Evolutionary conservation across 2,113 vertebrate species (phyloP), one percentile per base, ranked within the genome.

Genomic region (Hippocampus abdominalis): DNA sequence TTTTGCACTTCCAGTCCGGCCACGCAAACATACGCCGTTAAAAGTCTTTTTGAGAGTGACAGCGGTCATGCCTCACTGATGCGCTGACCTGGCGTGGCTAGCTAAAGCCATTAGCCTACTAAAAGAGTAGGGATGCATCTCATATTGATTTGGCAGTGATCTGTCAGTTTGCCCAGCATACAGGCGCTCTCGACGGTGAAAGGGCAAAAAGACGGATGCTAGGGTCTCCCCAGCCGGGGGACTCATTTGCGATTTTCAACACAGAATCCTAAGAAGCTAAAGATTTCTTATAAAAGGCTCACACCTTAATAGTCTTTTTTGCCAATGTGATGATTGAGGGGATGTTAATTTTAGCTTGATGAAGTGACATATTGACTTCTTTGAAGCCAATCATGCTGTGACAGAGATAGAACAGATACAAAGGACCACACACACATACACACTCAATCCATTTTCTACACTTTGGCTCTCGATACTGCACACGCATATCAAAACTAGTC

Each of bases 71-170:
- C 51, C 51, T 73, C 59, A 15, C 68, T 73, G 51, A 77, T 73
- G 18, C 73, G 78, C 85, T 68, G 78, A 80, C 75, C 39, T 60
- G 4, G 78, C 66, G 32, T 42, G 23, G 68, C 76, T 54, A 75
- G 48, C 72, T 64, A 15, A 73, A 80, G 71, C 76, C 77, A 87
- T 87, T 83, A 83, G 74, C 65, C 72, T 61, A 68, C 71, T 84
- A 77, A 83, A 71, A 82, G 81, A 70, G 70, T 72, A 64, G 65
- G 40, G 62, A 79, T 66, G 75, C 59, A 70, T 77, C 72, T 82
- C 71, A 56, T 69, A 81, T 83, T 86, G 84, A 84, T 84, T 63
- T 54, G 44, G 1, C 3, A 39, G n/a, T 25, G 62, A 78, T 83
- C 68, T 79, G 81, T 79, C 82, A 73, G 5, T 82, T 76, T 81